Conservation (phyloP, 2,797 vertebrate genomes). For the Jordanella pulchra region DNA sequence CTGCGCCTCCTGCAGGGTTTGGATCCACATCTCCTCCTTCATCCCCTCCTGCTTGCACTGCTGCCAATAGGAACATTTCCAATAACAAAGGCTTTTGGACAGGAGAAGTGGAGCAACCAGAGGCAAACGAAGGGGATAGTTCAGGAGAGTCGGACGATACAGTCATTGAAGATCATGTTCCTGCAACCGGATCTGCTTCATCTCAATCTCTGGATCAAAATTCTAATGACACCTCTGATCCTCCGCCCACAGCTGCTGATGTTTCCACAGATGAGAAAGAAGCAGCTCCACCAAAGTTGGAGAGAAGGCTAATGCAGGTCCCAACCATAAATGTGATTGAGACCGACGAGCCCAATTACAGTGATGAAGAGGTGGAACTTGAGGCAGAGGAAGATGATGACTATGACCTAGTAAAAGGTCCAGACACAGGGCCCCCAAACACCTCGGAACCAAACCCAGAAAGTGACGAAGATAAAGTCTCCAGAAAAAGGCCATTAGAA, state of each 20-base stretch:
- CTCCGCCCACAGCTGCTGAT: conserved; percentile 8
- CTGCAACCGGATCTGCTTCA: conserved; percentile 16
- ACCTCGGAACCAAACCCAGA: conserved; percentile 33
- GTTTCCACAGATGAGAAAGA: conserved; percentile 42
- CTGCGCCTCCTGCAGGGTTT: conserved; percentile 66
- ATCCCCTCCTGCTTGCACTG: conserved; percentile 8
- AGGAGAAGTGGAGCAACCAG: conserved; percentile 60
- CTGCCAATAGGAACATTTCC: conserved; percentile 32
- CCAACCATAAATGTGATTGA: conserved; percentile 86
- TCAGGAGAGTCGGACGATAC: conserved; percentile 92
- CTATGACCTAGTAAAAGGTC: conserved; percentile 62
- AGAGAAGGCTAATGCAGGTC: conserved; percentile 75
- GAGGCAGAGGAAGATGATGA: conserved; percentile 67
- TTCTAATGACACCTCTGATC: conserved; percentile 16
- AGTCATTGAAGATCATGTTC: conserved; percentile 82
- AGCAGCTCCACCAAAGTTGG: conserved; percentile 40
- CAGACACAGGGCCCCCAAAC: conserved; percentile 38
- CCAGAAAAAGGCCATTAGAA: conserved; percentile 58
- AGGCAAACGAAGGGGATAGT: conserved; percentile 83
- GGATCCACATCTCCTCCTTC: conserved; percentile 39
- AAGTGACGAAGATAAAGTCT: conserved; percentile 28
- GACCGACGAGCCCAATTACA: conserved; percentile 81
- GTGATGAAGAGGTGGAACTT: conserved; percentile 73
- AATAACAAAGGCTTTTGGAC: conserved; percentile 41
- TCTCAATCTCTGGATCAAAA: conserved; percentile 25